Evolutionary conservation across 2,113 vertebrate genomes (phyloP).

Genomic region (Galemys pyrenaicus): DNA sequence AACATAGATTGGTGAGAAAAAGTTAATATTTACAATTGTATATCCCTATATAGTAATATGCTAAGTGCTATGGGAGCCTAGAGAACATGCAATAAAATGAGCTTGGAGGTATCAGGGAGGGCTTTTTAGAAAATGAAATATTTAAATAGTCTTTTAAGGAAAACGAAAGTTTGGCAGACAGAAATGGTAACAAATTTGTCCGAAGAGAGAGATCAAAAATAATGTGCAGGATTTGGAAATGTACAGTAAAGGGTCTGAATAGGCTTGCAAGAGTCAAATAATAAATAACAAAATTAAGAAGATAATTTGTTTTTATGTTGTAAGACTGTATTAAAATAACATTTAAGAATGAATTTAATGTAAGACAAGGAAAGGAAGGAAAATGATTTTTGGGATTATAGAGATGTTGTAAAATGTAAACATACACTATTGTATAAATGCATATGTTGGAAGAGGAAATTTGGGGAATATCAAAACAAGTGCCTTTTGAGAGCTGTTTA

Average conservation of each 20-base stretch:
- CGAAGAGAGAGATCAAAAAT: neutral
- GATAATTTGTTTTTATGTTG: neutral
- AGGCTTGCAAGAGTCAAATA: neutral
- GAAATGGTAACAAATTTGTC: neutral
- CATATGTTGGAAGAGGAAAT: neutral
- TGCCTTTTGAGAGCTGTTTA: neutral
- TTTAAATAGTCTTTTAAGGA: neutral
- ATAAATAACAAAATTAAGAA: neutral
- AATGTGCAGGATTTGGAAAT: neutral
- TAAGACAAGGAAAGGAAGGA: neutral
- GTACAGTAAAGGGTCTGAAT: too few relatives aligned
- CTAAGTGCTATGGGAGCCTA: neutral
- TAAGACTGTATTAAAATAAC: neutral
- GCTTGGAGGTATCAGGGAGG: neutral
- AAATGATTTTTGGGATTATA: neutral
- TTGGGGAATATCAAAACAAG: neutral
- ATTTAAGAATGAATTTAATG: neutral
- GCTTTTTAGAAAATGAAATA: neutral
- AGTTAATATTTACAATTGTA: neutral
- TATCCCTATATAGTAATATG: neutral
- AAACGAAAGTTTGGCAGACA: neutral
- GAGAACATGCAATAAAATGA: neutral
- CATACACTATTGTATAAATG: neutral
- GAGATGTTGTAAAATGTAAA: neutral
- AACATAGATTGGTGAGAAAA: neutral